phyloP scores from a whole-genome alignment of 2,888 invertebrate genomes.

The Lymantria monacha region DNA sequence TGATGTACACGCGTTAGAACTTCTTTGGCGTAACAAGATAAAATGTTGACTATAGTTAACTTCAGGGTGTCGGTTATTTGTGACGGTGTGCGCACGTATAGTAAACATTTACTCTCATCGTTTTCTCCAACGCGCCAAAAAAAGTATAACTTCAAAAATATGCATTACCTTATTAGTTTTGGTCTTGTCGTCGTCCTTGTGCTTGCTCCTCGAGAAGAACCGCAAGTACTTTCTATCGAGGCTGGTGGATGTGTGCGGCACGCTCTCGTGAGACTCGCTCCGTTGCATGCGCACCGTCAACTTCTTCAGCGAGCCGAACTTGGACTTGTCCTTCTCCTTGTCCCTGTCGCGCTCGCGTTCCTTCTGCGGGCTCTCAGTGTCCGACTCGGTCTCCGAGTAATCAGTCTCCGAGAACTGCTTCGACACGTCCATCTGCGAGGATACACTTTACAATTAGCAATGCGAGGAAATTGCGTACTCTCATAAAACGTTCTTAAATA shows the following conservation, averaged over 20 bases:
- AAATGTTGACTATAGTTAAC: too few relatives aligned
- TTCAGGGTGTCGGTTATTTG: too few relatives aligned
- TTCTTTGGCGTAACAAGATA: too few relatives aligned
- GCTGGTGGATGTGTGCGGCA: conserved; percentile 77
- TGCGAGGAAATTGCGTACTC: too few relatives aligned
- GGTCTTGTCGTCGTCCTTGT: conserved; percentile 65
- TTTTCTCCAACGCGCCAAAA: too few relatives aligned
- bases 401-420: conserved; percentile 83
- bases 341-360: conserved; percentile 36
- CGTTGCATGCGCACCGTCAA: conserved; percentile 62
- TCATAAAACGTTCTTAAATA: too few relatives aligned
- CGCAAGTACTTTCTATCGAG: conserved; percentile 86
- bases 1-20: too few relatives aligned
- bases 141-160: too few relatives aligned
- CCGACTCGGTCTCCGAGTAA: conserved; percentile 79
- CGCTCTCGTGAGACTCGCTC: conserved; percentile 71
- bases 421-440: conserved; percentile 52
- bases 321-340: conserved; percentile 55
- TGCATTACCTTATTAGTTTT: conserved; percentile 53
- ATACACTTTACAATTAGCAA: not conserved
- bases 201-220: conserved; percentile 70
- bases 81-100: too few relatives aligned
- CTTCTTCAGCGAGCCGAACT: conserved; percentile 48
- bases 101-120: too few relatives aligned
- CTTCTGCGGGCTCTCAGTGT: conserved; percentile 49